Conservation (phyloP, 2,888 invertebrate species). For the Lysandra bellargus region DNA sequence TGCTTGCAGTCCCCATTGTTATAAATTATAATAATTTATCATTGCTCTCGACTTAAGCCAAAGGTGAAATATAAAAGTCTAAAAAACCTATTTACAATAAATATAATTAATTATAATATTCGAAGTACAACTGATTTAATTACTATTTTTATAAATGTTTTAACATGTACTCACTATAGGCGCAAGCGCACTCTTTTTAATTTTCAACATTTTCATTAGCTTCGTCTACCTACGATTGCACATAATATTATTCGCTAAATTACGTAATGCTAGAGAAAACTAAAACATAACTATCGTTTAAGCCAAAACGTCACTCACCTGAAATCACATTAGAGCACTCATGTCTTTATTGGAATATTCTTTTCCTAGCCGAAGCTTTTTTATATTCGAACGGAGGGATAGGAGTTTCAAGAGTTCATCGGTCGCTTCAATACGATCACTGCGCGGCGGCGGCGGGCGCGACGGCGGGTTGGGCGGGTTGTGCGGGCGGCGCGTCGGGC, state of each 20-base stretch:
- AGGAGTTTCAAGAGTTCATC: slow-evolving; percentile 5
- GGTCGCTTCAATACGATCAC: not conserved
- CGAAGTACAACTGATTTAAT: slow-evolving; percentile 16
- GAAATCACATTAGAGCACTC: slow-evolving; percentile 13
- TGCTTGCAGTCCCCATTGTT: not conserved
- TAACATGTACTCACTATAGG: not conserved
- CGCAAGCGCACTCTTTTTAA: not conserved
- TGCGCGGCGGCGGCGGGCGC: slow-evolving; percentile 26
- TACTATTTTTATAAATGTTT: not conserved
- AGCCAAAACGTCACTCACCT: not conserved
- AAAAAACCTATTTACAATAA: slow-evolving; percentile 28
- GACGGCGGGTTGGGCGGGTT: slow-evolving; percentile 3
- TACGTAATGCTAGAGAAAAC: not conserved
- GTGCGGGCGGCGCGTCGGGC: slow-evolving; percentile 27
- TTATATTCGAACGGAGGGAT: slow-evolving; percentile 13
- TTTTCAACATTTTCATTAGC: slow-evolving; percentile 1
- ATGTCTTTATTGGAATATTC: not conserved
- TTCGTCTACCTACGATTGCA: slow-evolving; percentile 15
- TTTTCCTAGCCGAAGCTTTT: not conserved
- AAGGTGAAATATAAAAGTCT: slow-evolving; percentile 20
- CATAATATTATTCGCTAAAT: not conserved
- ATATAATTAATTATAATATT: slow-evolving; percentile 8
- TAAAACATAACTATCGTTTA: not conserved
- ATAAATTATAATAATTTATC: not conserved
- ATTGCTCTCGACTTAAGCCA: not conserved